Conservation (phyloP, 2,888 invertebrate species). For the Deroplatys truncata region DNA sequence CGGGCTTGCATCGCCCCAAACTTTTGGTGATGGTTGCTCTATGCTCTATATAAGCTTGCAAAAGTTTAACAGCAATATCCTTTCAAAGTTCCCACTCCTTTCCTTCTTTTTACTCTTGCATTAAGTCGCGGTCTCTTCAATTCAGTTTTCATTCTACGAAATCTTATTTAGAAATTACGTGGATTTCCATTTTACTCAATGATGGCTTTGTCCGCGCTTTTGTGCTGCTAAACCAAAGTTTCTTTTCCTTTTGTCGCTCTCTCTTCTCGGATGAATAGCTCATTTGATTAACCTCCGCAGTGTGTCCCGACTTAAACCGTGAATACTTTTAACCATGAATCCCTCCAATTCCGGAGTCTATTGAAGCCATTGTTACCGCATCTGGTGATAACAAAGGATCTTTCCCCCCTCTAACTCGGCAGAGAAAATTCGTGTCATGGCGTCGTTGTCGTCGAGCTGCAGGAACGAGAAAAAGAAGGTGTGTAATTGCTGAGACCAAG, state of each 20-base stretch:
- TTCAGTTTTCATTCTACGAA: slow-evolving; percentile 16
- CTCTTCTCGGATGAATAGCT: slow-evolving; percentile 3
- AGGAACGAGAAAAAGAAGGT: background rate
- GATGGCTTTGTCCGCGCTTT: background rate
- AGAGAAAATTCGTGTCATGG: slow-evolving; percentile 4
- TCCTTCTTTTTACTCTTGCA: background rate
- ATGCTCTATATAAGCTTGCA: background rate
- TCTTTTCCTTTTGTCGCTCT: background rate
- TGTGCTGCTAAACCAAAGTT: background rate
- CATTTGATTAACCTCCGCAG: slow-evolving; percentile 10
- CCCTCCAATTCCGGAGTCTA: background rate
- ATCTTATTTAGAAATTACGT: slow-evolving; percentile 24
- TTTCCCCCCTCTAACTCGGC: background rate
- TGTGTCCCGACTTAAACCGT: slow-evolving; percentile 8
- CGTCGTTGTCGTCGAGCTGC: background rate
- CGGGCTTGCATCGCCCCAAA: no score
- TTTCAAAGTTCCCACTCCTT: background rate
- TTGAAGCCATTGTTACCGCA: slow-evolving; percentile 7
- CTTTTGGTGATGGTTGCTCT: no score
- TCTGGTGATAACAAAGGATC: background rate
- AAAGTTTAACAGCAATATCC: background rate
- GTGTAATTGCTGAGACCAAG: background rate
- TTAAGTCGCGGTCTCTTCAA: background rate
- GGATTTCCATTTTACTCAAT: slow-evolving; percentile 1
- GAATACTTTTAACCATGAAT: slow-evolving; percentile 2